Base-by-base conservation (phyloP, 2,797 vertebrate genomes). In the Acrocephalus scirpaceus region DNA sequence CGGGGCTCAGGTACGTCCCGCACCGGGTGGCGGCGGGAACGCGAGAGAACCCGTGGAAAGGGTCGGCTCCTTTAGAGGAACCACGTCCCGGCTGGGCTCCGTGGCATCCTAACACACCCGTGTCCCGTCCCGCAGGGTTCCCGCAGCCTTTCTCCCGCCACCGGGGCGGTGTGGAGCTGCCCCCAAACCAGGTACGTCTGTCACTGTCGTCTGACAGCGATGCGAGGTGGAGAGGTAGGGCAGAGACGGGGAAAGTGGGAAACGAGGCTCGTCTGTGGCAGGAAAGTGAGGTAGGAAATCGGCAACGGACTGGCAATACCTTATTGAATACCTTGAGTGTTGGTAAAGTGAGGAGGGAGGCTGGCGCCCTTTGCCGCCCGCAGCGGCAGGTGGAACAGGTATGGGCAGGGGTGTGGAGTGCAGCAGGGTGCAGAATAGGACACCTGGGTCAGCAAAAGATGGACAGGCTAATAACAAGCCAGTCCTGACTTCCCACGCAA, bases 1-100 rank as follows among this genome's bases (percentile, higher is more conserved):
- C 45, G 83, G 73, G 80, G 88, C 83, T 95, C 93, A 83, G 96
- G 96, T 96, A 94, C 13, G 86, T 81, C 51, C 73, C 22, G 73
- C 32, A 4, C 11, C 12, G 76, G 45, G 8, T 1, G 38, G 3
- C 13, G 17, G 5, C 13, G 44, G 29, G 14, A 20, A 4, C 8
- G 16, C 29, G 3, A 2, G 14, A 10, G n/a, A 13, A 1, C 30
- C 17, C 26, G 10, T 0, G 38, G 12, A 2, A 21, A 50, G 53
- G 45, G 16, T 16, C 30, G 34, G 74, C 57, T 78, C 57, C 73
- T n/a, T 16, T 9, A 2, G 6, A 8, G 53, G 61, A 32, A 51
- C 11, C 47, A 7, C 32, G 72, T 66, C 76, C 51, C 22, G 61
- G 34, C 82, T 40, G 71, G 6, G 29, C 61, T 74, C 48, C 20